Evolutionary conservation across 2,888 invertebrate genomes (phyloP).

Genomic region (Itoplectis maculator): DNA sequence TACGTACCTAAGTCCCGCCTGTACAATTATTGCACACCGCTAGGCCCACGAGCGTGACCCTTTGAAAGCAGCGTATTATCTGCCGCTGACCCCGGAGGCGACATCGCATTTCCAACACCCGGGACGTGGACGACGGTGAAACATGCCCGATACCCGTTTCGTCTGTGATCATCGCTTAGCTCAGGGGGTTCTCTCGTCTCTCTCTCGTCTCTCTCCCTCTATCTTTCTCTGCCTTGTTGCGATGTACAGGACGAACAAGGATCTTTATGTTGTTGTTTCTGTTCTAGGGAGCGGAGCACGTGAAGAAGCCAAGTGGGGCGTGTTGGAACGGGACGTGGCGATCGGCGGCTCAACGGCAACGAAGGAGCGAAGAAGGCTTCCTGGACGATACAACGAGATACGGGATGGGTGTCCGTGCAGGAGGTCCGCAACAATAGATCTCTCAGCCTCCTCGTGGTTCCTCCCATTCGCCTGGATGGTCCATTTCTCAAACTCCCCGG

Average conservation of each 20-base stretch:
- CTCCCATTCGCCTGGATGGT: constrained; percentile 6
- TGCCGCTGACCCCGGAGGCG: constrained; percentile 68
- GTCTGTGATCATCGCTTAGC: constrained; percentile 62
- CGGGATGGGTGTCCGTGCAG: constrained; percentile 41
- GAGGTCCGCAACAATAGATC: constrained; percentile 66
- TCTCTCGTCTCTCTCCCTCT: not conserved
- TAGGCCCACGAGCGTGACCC: constrained; percentile 63
- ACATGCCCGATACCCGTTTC: constrained; percentile 67
- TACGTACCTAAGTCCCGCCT: constrained; percentile 36
- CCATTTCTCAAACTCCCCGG: constrained; percentile 36
- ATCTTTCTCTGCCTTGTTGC: not conserved
- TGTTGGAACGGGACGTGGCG: constrained; percentile 8
- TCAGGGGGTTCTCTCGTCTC: constrained; percentile 10
- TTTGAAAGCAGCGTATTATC: constrained; percentile 70
- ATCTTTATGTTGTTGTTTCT: constrained; percentile 27
- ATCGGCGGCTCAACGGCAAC: constrained; percentile 18
- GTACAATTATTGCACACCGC: constrained; percentile 51
- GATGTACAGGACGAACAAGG: constrained; percentile 39
- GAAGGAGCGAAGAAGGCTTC: constrained; percentile 11
- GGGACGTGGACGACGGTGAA: constrained; percentile 59
- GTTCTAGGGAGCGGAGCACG: constrained; percentile 28
- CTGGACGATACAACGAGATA: constrained; percentile 14
- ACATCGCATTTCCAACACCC: constrained; percentile 72
- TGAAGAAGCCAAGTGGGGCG: constrained; percentile 19
- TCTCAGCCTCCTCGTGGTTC: constrained; percentile 35